These are phyloP conservation scores for Mystacornis crossleyi DNA, from an alignment of 2,113 vertebrate species.

Conservation along the genomic window DNA sequence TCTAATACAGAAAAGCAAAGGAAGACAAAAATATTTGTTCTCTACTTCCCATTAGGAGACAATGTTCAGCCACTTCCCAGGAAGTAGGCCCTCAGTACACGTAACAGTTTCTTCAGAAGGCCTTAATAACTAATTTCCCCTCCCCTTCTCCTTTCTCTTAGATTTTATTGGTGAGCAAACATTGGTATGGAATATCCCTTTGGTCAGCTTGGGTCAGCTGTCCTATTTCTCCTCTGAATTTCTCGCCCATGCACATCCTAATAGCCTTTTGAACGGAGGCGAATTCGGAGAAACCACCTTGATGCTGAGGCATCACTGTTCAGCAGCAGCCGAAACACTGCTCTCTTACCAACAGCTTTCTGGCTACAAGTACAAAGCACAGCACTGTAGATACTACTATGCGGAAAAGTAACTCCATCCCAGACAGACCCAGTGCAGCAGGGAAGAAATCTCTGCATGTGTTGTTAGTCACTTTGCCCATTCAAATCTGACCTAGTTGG, in stretches of 20 bases:
- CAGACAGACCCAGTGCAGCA: not conserved
- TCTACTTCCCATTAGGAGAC: not conserved
- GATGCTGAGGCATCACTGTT: not conserved
- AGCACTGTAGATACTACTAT: too few species aligned
- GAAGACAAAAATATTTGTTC: not conserved
- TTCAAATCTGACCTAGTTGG: not conserved
- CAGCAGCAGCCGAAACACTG: not conserved
- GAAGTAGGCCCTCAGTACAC: accelerated
- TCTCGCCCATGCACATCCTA: not conserved
- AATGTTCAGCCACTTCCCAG: not conserved
- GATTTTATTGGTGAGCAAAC: not conserved
- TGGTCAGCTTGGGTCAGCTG: not conserved
- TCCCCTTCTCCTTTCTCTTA: not conserved
- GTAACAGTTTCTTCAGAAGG: not conserved
- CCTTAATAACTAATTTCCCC: accelerated
- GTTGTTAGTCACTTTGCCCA: not conserved
- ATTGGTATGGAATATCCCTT: not conserved
- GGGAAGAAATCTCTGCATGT: not conserved
- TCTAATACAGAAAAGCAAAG: not conserved
- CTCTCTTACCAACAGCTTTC: not conserved
- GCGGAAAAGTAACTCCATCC: not conserved
- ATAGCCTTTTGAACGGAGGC: not conserved
- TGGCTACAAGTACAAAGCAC: not conserved
- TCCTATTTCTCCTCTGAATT: not conserved
- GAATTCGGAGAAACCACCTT: not conserved